Conservation (phyloP, 2,113 vertebrate genomes). For the Scomber colias region DNA sequence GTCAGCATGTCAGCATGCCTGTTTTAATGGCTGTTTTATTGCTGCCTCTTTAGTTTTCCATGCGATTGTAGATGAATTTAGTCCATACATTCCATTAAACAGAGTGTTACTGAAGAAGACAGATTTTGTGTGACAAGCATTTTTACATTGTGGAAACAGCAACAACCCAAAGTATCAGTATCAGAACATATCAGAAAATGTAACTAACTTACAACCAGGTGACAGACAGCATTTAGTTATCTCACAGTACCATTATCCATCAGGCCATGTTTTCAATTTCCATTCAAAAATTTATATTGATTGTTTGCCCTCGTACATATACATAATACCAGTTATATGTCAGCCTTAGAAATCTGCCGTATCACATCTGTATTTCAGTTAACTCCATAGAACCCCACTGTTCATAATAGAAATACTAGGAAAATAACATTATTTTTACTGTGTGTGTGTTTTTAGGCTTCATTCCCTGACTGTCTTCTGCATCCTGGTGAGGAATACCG, state of each 20-base stretch:
- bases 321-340: not conserved
- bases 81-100: too few relatives aligned
- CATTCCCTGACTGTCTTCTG: slow-evolving; percentile 89
- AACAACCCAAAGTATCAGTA: too few relatives aligned
- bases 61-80: too few relatives aligned
- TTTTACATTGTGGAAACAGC: too few relatives aligned
- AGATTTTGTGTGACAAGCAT: too few relatives aligned
- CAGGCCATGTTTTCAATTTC: not conserved
- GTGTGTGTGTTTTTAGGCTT: slow-evolving; percentile 77
- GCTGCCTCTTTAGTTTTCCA: too few relatives aligned
- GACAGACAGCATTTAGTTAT: not conserved
- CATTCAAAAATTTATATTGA: not conserved
- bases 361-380: not conserved
- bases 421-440: not conserved
- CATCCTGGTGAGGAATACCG: slow-evolving; percentile 87
- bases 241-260: not conserved
- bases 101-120: too few relatives aligned
- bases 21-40: too few relatives aligned
- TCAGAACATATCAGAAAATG: too few relatives aligned
- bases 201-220: too few relatives aligned
- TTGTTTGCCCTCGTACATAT: not conserved
- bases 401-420: too few relatives aligned
- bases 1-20: too few relatives aligned
- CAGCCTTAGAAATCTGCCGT: not conserved
- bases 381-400: not conserved